Base-by-base conservation (phyloP, 2,888 invertebrate species). In the Coenonympha arcania region DNA sequence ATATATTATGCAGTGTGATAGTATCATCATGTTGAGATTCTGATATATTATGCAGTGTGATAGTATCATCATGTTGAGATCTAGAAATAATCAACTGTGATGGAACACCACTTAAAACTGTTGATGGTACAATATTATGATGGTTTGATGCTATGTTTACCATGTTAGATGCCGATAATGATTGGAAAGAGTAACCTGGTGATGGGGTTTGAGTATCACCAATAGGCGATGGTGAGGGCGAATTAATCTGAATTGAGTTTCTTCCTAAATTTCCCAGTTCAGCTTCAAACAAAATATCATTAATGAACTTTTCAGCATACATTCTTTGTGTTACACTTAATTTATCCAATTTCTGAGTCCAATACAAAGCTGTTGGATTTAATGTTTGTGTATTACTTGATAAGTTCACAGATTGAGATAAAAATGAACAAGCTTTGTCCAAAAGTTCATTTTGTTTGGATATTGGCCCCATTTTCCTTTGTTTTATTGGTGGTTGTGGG, bases 241-340 rank as follows among this genome's bases (percentile, higher is more conserved):
- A 40, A 50, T 62, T 62, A 16, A 62, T 59, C 49, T 50, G 37
- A 3, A 60, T 56, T 6, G 59, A 62, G 40, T 53, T 24, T 50
- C 49, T 55, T 19, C 57, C 34, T 30, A 59, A 51, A 52, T 56
- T 62, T 6, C 59, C 60, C 15, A 62, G 46, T 40, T 60, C 56
- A 4, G 62, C 64, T 50, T 64, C 62, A 36, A 60, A 57, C 16
- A 63, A 28, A 15, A 64, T 48, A 45, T 64, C 63, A 20, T 64
- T 61, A 9, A 62, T 64, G 2, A 62, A 60, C 34, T 61, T 63
- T 43, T 63, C 55, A 3, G 62, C 63, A 18, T 50, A 55, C n/a
- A 62, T 34, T 34, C 60, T 55, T 46, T 63, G 63, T 11, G 51
- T 53, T n/a, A 54, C 48, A 13, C 33, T 36, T n/a, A 62, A 42